Base-by-base conservation (phyloP, 2,113 vertebrate genomes). In the Lamprotornis superbus region DNA sequence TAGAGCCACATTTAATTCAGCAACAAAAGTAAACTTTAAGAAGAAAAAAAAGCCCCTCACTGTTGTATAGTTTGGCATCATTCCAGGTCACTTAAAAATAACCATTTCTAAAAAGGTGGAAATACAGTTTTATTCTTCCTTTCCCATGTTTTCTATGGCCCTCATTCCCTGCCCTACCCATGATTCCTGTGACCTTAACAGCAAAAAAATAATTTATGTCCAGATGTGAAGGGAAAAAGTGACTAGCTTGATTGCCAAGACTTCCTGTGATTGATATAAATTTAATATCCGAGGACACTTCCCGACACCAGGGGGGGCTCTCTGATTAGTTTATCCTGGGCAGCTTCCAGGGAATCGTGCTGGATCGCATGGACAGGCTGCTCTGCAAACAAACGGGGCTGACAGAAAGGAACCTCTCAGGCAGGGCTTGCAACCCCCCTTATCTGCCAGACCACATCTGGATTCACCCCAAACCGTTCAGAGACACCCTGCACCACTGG, bases 81-180 rank as follows among this genome's bases (percentile, higher is more conserved):
- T 83, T 97, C 97, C 97, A 98, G 85, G 84, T 94, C 95, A 95
- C 95, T 98, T 97, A 96, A 98, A 98, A 98, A 97, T 97, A 98
- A 96, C 95, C 86, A 91, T 97, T 98, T 98, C 96, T 97, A 97
- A 98, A 97, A 98, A 98, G 97, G 97, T 97, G 97, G 96, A 97
- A 97, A 98, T 94, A 80, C 69, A 87, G 97, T 98, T 98, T 97
- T 97, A 97, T 96, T 96, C 95, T 98, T 98, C 96, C 97, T 98
- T 97, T 98, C 97, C 97, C 97, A 98, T 97, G 97, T 98, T 98
- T 98, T 97, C 96, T 93, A 93, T 71, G 96, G 96, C 93, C 86
- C 96, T 97, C 96, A 63, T 94, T 98, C 96, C 94, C 88, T 95
- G 96, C 93, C 93, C 96, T 97, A 98, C 97, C 96, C 98, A 97